A percentile compares a stretch with the other conserved stretches of the same genome.
Conservation (phyloP, 2,888 invertebrate species). For the Zhuqinia jingwanae region DNA sequence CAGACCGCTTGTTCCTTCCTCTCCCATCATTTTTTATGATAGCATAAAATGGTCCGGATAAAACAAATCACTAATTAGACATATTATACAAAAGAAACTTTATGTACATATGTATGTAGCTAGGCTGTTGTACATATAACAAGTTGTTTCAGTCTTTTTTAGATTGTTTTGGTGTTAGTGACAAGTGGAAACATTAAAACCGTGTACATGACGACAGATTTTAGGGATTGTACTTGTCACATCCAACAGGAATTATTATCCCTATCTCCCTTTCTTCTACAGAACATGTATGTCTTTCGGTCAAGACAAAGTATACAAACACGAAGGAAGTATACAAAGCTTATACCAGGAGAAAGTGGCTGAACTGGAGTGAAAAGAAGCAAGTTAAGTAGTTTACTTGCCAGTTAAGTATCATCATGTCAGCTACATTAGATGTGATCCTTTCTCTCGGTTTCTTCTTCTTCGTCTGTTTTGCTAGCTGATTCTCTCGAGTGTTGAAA, state of each 20-base stretch:
- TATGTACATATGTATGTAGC: background rate
- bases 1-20: conserved; percentile 11
- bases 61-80: background rate
- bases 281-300: background rate
- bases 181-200: background rate
- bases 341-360: background rate
- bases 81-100: background rate
- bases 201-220: conserved; percentile 38
- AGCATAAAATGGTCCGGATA: background rate
- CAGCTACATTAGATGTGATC: conserved; percentile 54
- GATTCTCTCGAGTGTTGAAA: conserved; percentile 17
- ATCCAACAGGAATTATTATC: conserved; percentile 36
- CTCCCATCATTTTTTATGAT: conserved; percentile 10
- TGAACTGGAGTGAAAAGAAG: background rate
- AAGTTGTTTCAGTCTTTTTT: background rate
- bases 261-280: background rate
- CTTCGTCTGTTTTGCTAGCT: no score
- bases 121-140: background rate
- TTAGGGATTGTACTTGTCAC: conserved; percentile 49
- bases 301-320: background rate
- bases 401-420: conserved; percentile 42
- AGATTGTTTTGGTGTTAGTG: background rate
- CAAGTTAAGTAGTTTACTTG: conserved; percentile 44
- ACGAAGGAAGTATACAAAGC: background rate
- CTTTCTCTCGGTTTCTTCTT: no score